Conservation (phyloP, 2,113 vertebrate species). For the Larimichthys polyactis region DNA sequence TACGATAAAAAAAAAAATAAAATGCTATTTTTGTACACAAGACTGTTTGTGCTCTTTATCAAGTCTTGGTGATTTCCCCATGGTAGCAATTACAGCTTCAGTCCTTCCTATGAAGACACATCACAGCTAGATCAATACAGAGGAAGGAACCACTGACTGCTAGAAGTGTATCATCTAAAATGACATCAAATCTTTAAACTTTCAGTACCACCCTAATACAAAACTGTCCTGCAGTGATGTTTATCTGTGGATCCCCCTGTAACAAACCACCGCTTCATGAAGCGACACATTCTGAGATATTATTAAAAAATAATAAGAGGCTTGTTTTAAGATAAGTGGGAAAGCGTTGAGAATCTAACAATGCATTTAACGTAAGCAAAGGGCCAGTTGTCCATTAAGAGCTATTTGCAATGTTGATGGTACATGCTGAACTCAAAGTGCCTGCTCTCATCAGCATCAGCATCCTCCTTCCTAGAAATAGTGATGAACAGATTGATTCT, state of each 20-base stretch:
- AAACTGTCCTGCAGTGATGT: neutral
- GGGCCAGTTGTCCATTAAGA: neutral
- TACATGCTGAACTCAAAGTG: neutral
- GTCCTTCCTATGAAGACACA: conserved; percentile 8
- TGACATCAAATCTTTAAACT: neutral
- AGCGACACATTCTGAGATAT: neutral
- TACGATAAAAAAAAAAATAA: neutral
- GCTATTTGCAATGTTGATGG: neutral
- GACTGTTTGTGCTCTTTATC: conserved; percentile 19
- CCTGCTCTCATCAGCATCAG: neutral
- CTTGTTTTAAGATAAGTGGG: neutral
- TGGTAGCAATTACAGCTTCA: conserved; percentile 40
- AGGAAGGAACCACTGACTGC: neutral
- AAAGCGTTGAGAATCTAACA: neutral
- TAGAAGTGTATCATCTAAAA: neutral
- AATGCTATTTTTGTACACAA: conserved; percentile 8
- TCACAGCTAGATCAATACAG: conserved; percentile 19
- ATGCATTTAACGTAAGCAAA: neutral
- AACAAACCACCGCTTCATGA: neutral
- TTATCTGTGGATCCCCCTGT: neutral
- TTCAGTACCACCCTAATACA: neutral
- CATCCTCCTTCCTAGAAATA: neutral
- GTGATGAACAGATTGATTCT: neutral
- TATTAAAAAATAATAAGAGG: neutral
- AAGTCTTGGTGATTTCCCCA: conserved; percentile 40